A percentile compares a stretch with the other conserved stretches of the same genome.
Evolutionary conservation across 2,888 invertebrate genomes (phyloP).

Genomic region (Tricholauxania praeusta): DNA sequence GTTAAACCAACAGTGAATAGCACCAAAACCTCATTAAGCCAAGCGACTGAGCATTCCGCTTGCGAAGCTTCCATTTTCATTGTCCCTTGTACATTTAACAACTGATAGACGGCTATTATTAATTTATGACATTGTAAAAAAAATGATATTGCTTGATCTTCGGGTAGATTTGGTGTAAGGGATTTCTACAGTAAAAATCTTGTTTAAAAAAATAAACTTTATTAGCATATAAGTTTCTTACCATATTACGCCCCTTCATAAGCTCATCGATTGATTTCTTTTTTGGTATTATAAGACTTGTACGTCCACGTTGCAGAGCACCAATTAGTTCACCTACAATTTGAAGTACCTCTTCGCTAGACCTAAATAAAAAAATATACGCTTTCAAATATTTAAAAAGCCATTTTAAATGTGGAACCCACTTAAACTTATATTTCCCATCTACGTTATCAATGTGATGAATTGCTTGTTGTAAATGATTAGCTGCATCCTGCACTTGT

Average conservation of each 20-base stretch:
- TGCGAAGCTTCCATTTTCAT: conserved; percentile 90
- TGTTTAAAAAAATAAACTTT: conserved; percentile 11
- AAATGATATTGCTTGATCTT: conserved; percentile 94
- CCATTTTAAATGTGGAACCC: conserved; percentile 52
- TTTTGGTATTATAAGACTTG: conserved; percentile 89
- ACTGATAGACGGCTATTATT: conserved; percentile 91
- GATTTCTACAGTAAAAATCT: conserved; percentile 77
- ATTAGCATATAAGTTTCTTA: conserved; percentile 60
- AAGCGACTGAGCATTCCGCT: conserved; percentile 92
- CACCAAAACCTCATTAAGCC: conserved; percentile 92
- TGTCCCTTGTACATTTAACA: conserved; percentile 83
- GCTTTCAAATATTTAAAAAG: neutral
- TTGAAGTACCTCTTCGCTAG: conserved; percentile 88
- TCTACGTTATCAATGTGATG: conserved; percentile 88
- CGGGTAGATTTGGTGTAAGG: conserved; percentile 89
- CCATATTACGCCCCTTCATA: conserved; percentile 93
- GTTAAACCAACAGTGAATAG: conserved; percentile 90
- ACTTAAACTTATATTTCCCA: conserved; percentile 83
- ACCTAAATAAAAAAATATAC: conserved; percentile 67
- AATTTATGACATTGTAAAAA: conserved; percentile 96
- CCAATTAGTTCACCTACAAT: conserved; percentile 87
- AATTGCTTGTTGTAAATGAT: conserved; percentile 90
- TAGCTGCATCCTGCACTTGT: conserved; percentile 93
- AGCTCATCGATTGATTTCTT: conserved; percentile 94
- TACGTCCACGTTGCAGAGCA: conserved; percentile 86